phyloP scores from a whole-genome alignment of 2,113 vertebrate species.

The Python bivittatus region DNA sequence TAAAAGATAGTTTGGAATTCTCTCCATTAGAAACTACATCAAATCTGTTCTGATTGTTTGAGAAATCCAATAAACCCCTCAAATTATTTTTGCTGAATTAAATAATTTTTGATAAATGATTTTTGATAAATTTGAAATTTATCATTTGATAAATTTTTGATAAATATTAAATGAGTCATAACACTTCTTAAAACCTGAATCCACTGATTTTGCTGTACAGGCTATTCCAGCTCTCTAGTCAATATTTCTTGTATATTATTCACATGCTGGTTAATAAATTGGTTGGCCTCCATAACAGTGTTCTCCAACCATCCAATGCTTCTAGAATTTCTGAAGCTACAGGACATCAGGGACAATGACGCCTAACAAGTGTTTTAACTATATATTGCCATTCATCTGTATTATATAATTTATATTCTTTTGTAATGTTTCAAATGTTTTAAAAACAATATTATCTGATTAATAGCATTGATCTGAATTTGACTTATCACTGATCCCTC shows the following conservation, averaged over 20 bases:
- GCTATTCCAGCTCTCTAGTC: neutral
- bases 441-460: neutral
- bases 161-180: too few relatives aligned
- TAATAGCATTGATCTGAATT: neutral
- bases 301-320: neutral
- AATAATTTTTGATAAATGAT: too few relatives aligned
- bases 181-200: neutral
- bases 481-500: neutral
- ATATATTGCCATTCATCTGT: neutral
- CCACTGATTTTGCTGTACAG: neutral
- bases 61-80: neutral
- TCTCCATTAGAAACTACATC: too few relatives aligned
- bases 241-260: neutral
- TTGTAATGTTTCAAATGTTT: neutral
- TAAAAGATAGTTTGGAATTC: neutral
- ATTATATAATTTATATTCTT: neutral
- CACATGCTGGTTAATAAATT: neutral
- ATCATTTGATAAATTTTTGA: too few relatives aligned
- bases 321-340: neutral
- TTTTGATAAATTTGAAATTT: too few relatives aligned
- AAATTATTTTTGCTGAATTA: neutral
- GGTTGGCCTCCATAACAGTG: neutral
- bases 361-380: neutral
- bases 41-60: neutral
- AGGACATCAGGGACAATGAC: neutral